These are phyloP conservation scores for Lota lota DNA, from an alignment of 2,113 vertebrate genomes.

Conservation along the genomic window DNA sequence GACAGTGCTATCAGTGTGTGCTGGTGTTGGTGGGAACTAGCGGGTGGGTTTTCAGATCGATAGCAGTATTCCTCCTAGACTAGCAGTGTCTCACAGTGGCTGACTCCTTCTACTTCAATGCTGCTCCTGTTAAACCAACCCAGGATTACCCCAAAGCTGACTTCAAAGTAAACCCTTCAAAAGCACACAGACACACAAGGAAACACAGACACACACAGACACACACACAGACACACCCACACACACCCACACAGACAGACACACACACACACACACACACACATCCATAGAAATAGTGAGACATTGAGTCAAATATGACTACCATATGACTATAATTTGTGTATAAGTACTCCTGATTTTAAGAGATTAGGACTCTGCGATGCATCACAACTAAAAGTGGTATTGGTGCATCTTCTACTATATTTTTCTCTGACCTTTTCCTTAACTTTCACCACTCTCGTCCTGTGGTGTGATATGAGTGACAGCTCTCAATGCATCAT, in stretches of 20 bases:
- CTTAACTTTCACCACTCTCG: not conserved
- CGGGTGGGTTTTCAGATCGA: conserved; percentile 35
- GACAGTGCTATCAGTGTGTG: conserved; percentile 32
- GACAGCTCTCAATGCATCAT: no score
- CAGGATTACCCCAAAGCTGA: conserved; percentile 48
- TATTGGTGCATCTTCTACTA: conserved; percentile 14
- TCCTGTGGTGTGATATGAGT: not conserved
- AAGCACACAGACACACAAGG: conserved; percentile 9
- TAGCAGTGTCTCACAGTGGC: conserved; percentile 1
- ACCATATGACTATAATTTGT: no score
- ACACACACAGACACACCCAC: conserved; percentile 2
- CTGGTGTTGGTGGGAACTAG: conserved; percentile 24
- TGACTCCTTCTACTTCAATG: not conserved
- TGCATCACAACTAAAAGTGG: no score
- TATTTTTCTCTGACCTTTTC: not conserved
- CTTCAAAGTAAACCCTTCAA: conserved; percentile 37
- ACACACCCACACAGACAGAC: conserved; percentile 14
- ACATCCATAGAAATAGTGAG: conserved; percentile 8
- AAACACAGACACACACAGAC: not conserved
- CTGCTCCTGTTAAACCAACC: conserved; percentile 15
- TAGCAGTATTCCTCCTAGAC: conserved; percentile 38
- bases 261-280: conserved; percentile 5
- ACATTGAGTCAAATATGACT: no score
- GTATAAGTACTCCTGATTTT: no score
- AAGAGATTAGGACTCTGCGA: no score